Evolutionary conservation across 23 tunicate species (phyloP).

Genomic region (Trididemnum clinides): DNA sequence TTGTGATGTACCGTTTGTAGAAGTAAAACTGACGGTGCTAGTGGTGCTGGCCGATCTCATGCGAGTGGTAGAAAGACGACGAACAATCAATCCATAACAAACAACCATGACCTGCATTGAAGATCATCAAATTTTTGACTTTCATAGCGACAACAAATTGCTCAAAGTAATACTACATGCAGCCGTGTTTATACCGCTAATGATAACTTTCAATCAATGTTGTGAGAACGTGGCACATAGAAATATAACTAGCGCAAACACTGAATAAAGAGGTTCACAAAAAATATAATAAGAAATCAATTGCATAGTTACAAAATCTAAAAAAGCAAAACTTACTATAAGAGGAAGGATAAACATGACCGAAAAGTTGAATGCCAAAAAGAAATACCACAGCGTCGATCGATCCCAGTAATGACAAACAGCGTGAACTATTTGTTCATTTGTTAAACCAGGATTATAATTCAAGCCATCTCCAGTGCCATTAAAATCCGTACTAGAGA

Average conservation of each 20-base stretch:
- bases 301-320: background rate
- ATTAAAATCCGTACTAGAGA: no score
- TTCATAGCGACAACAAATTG: background rate
- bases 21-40: background rate
- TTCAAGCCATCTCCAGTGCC: no score
- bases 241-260: no score
- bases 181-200: no score
- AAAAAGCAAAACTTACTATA: constrained; percentile 35
- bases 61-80: constrained; percentile 11
- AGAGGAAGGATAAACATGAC: constrained; percentile 63
- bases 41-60: background rate
- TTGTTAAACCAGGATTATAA: background rate
- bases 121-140: background rate
- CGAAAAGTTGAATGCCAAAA: constrained; percentile 54
- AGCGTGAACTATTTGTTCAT: background rate
- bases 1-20: background rate
- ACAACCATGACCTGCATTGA: constrained; percentile 45
- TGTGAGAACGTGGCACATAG: no score
- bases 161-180: no score
- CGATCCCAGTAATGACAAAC: constrained; percentile 34
- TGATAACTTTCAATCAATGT: no score
- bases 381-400: constrained; percentile 31
- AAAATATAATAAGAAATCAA: background rate
- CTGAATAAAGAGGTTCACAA: no score
- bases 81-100: constrained; percentile 57